phyloP scores from a whole-genome alignment of 2,113 vertebrate genomes.

The Deroptyus accipitrinus region DNA sequence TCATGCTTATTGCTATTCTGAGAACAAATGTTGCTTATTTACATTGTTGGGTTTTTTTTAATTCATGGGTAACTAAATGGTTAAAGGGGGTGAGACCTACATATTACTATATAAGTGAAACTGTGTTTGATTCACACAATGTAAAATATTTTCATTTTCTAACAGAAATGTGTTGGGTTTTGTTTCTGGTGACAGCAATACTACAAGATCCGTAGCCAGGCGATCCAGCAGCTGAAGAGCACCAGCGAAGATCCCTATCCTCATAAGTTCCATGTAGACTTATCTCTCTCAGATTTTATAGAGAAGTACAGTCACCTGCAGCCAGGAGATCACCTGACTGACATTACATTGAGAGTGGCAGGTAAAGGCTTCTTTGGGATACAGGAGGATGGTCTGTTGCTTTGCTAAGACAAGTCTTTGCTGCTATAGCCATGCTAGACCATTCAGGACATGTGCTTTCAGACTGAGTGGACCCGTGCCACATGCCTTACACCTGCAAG shows the following conservation, averaged over 20 bases:
- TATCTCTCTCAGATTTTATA: slow-evolving; percentile 91
- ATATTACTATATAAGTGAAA: neutral
- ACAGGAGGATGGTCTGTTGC: neutral
- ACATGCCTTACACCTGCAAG: neutral
- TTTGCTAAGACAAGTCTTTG: neutral
- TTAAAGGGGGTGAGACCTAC: neutral
- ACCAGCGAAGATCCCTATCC: slow-evolving; percentile 92
- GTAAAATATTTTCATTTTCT: neutral
- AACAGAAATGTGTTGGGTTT: neutral
- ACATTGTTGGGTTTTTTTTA: neutral
- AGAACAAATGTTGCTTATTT: neutral
- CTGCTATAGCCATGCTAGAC: neutral
- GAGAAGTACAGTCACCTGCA: slow-evolving; percentile 86
- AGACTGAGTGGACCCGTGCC: neutral
- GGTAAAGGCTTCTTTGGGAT: slow-evolving; percentile 72
- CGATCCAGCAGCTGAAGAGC: slow-evolving; percentile 88
- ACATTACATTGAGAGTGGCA: slow-evolving; percentile 82
- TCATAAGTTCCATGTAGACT: slow-evolving; percentile 91
- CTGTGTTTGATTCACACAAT: neutral
- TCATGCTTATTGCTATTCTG: neutral
- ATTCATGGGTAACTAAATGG: neutral
- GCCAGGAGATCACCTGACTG: slow-evolving; percentile 88
- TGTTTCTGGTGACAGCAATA: slow-evolving; percentile 86
- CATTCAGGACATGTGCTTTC: neutral
- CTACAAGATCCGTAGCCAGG: slow-evolving; percentile 93